Conservation (phyloP, 2,888 invertebrate species). For the Ectemnius continuus region DNA sequence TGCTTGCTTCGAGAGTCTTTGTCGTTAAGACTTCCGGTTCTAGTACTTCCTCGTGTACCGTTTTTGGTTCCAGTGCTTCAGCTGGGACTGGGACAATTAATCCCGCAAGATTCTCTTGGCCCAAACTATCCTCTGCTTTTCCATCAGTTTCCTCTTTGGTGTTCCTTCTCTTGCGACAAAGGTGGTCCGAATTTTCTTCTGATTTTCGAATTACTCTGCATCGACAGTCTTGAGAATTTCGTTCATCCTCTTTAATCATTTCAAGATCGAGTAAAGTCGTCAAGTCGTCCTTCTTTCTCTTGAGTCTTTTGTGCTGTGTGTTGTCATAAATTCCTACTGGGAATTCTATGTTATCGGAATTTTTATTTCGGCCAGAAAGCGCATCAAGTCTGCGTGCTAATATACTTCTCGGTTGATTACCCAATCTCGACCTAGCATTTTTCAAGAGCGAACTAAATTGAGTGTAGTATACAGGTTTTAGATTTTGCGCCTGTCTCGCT, state of each 20-base stretch:
- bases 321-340: not conserved
- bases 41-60: not conserved
- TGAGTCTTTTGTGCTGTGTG: constrained; percentile 28
- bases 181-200: not conserved
- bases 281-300: constrained; percentile 48
- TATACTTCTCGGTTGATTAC: not conserved
- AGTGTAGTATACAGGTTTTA: not conserved
- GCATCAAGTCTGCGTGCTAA: not conserved
- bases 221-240: constrained; percentile 64
- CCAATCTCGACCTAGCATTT: not conserved
- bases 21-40: not conserved
- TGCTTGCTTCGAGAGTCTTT: too few species aligned
- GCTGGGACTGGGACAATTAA: not conserved
- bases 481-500: not conserved
- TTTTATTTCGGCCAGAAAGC: not conserved
- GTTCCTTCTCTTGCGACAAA: constrained; percentile 17
- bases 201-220: constrained; percentile 63
- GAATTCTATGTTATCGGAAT: not conserved
- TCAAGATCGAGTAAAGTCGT: constrained; percentile 59
- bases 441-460: not conserved
- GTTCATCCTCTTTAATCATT: constrained; percentile 68
- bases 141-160: not conserved
- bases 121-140: not conserved
- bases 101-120: not conserved
- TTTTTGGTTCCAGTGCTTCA: not conserved